Percentiles rank a stretch among this genome's conserved stretches.
These are phyloP conservation scores for Eristalis arbustorum DNA, from an alignment of 2,888 invertebrate genomes.

Conservation along the genomic window DNA sequence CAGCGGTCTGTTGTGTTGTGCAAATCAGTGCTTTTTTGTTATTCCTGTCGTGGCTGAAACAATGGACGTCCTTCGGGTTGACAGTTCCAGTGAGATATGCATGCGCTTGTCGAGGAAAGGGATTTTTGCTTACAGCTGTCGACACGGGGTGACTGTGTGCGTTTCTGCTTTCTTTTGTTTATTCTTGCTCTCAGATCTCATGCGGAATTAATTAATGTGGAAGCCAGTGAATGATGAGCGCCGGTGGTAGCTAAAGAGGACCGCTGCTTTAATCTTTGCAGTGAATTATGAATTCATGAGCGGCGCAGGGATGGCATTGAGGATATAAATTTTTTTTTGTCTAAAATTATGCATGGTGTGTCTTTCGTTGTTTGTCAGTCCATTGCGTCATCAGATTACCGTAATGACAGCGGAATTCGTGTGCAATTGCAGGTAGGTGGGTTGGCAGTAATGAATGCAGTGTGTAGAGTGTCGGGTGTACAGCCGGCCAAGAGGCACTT, in stretches of 20 bases:
- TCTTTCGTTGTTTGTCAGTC: constrained; percentile 13
- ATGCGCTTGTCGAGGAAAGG: no score
- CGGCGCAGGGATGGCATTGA: neutral
- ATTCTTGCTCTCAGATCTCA: neutral
- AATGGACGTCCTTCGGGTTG: constrained; percentile 45
- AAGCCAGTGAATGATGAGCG: constrained; percentile 46
- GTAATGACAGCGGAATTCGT: constrained; percentile 3
- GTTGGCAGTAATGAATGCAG: neutral
- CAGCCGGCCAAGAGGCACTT: neutral
- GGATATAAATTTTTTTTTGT: neutral
- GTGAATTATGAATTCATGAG: neutral
- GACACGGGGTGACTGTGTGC: neutral
- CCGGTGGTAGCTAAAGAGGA: neutral
- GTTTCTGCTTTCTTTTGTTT: neutral
- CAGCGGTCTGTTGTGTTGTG: neutral
- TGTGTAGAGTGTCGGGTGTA: neutral
- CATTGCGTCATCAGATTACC: constrained; percentile 20
- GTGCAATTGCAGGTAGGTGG: constrained; percentile 1
- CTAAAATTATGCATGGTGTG: neutral
- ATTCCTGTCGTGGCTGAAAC: constrained; percentile 26
- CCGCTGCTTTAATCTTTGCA: neutral
- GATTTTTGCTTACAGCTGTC: neutral
- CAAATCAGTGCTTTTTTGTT: constrained; percentile 4
- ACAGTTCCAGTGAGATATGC: constrained; percentile 25
- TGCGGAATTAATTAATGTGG: constrained; percentile 66